A percentile compares a stretch with the other conserved stretches of the same genome.
Conservation (phyloP, 2,888 invertebrate species). For the Andrena chrysosceles region DNA sequence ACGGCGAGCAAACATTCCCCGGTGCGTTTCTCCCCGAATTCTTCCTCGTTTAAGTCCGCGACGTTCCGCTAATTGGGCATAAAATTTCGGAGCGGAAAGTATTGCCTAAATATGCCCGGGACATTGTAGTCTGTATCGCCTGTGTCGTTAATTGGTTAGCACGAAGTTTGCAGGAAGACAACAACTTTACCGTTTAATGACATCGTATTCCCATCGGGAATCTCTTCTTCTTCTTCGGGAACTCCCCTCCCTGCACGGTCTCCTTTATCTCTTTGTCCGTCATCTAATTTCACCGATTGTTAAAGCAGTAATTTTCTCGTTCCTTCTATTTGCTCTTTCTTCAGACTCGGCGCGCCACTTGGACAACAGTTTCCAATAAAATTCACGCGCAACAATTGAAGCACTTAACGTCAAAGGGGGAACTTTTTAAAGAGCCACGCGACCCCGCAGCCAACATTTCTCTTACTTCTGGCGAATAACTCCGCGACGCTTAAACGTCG, state of each 20-base stretch:
- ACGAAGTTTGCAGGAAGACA: neutral
- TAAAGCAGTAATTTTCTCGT: constrained; percentile 25
- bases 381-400: constrained; percentile 7
- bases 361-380: constrained; percentile 12
- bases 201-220: neutral
- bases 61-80: constrained; percentile 1
- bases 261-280: constrained; percentile 18
- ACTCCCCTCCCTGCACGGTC: neutral
- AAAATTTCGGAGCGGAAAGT: neutral
- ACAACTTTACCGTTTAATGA: neutral
- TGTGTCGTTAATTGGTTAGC: neutral
- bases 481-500: too few species aligned
- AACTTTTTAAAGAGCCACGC: neutral
- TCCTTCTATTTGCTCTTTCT: constrained; percentile 9
- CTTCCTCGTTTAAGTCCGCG: constrained; percentile 1
- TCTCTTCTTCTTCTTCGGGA: neutral
- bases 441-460: neutral
- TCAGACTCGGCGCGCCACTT: neutral
- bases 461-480: too few species aligned
- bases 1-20: constrained; percentile 3
- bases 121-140: neutral
- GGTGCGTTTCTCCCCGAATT: neutral
- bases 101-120: neutral
- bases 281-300: constrained; percentile 38
- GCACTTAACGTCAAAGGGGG: neutral